Evolutionary conservation across 2,888 invertebrate genomes (phyloP).

Genomic region (Nysson spinosus): DNA sequence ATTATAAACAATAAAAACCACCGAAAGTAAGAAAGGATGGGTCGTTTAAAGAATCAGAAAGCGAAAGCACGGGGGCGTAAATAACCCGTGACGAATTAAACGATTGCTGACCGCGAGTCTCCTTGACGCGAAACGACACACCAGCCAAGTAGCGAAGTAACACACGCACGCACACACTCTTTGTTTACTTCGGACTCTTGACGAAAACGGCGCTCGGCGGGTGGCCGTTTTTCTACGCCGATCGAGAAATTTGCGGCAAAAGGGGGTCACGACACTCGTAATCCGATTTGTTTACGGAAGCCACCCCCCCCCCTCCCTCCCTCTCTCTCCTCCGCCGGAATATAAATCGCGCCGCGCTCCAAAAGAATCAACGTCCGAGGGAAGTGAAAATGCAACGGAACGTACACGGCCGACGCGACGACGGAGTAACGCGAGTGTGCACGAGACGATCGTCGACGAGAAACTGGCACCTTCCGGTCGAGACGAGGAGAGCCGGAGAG

Average conservation of each 20-base stretch:
- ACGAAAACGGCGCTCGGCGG: neutral
- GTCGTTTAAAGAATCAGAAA: no score
- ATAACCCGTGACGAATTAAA: no score
- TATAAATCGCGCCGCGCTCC: no score
- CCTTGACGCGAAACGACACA: no score
- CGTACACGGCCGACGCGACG: slow-evolving; percentile 28
- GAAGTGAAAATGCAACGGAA: slow-evolving; percentile 22
- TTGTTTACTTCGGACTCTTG: slow-evolving; percentile 37
- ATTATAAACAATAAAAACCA: no score
- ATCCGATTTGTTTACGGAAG: slow-evolving; percentile 33
- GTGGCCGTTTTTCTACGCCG: neutral
- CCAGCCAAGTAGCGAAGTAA: no score
- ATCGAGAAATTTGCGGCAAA: slow-evolving; percentile 1
- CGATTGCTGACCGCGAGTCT: no score
- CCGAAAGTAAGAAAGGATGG: no score
- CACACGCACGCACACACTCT: slow-evolving; percentile 23
- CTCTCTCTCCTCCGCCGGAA: no score
- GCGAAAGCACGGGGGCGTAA: no score
- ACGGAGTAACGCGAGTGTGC: slow-evolving; percentile 48
- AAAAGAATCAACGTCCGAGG: slow-evolving; percentile 7
- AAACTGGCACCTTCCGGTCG: slow-evolving; percentile 76
- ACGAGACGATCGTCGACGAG: slow-evolving; percentile 73
- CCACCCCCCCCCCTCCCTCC: neutral
- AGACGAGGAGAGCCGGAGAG: slow-evolving; percentile 58
- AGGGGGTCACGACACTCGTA: slow-evolving; percentile 8